Base-by-base conservation (phyloP, 2,797 vertebrate species). In the Enteromius paludinosus region DNA sequence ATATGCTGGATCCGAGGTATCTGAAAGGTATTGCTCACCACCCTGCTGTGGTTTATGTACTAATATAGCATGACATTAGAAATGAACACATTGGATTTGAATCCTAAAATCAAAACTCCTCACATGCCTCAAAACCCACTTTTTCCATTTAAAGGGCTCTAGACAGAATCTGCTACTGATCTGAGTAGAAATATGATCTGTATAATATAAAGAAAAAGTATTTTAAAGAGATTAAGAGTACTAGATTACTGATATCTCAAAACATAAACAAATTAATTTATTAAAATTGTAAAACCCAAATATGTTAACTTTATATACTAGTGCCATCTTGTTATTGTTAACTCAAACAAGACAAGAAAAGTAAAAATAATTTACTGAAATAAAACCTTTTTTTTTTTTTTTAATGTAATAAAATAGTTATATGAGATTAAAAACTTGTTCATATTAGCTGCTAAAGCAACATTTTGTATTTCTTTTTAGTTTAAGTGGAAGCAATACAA, bases 41-140 rank as follows among this genome's bases (percentile, higher is more conserved):
- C 25, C 25, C 59, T 52, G 70, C 15, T 30, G 41, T 35, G 75
- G 41, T 65, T 49, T 78, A 64, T 59, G 52, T 59, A 59, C 14
- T 59, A 35, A 59, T 59, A 14, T 59, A 74, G 14, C 0, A 6
- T 77, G 59, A 61, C 5, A 0, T 62, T 43, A 30, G 20, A 35
- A 33, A 52, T 43, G n/a, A 62, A 62, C 15, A 30, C 3, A 30
- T 30, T 30, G 15, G 14, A 62, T 28, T 38, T 70, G 23, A 43
- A 20, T 20, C 17, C 23, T 66, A 54, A 69, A 70, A 45, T 33
- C 5, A 14, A 62, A 61, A 30, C 14, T 30, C 23, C 59, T 62
- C 59, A 30, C 17, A 30, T 30, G 59, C 59, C 25, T 30, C 59
- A 62, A 2, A 30, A 30, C 25, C 25, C 5, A 62, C 25, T 17